Evolutionary conservation across 2,888 invertebrate genomes (phyloP).

Genomic region (Archips xylosteana): DNA sequence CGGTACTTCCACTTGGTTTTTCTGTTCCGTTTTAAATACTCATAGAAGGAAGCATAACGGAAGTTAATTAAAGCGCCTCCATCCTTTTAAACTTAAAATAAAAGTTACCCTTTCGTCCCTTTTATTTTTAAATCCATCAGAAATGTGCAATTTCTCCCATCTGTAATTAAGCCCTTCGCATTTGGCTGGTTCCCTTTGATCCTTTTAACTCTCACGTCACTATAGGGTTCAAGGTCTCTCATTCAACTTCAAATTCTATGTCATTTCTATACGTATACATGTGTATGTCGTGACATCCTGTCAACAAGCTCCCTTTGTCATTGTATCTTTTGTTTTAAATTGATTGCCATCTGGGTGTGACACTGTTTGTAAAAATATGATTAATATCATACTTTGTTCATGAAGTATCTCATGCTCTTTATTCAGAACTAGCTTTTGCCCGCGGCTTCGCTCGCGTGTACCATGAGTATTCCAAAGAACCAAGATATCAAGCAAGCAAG

Average conservation of each 20-base stretch:
- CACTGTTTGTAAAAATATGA: constrained; percentile 26
- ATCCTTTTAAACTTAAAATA: constrained; percentile 9
- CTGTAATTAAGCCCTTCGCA: constrained; percentile 31
- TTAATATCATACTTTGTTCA: constrained; percentile 30
- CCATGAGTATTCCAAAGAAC: too few species aligned
- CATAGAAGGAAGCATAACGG: neutral
- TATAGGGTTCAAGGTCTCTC: constrained; percentile 11
- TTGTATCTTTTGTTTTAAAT: constrained; percentile 33
- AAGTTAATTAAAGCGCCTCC: constrained; percentile 28
- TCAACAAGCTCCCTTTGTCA: constrained; percentile 36
- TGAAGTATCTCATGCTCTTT: constrained; percentile 11
- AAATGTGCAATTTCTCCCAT: constrained; percentile 7
- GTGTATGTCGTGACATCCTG: constrained; percentile 28
- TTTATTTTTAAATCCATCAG: constrained; percentile 34
- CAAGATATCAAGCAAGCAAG: too few species aligned
- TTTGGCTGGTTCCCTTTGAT: constrained; percentile 30
- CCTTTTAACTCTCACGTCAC: constrained; percentile 7
- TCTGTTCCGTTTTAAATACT: neutral
- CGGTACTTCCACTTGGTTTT: too few species aligned
- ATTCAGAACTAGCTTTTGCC: too few species aligned
- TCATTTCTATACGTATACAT: neutral
- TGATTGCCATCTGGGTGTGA: constrained; percentile 34
- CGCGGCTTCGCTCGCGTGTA: too few species aligned
- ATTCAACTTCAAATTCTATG: constrained; percentile 10
- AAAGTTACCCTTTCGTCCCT: constrained; percentile 21